Evolutionary conservation across 2,888 invertebrate species (phyloP), one percentile per base, ranked within the genome.

Genomic region (Drosophila melanosoma): DNA sequence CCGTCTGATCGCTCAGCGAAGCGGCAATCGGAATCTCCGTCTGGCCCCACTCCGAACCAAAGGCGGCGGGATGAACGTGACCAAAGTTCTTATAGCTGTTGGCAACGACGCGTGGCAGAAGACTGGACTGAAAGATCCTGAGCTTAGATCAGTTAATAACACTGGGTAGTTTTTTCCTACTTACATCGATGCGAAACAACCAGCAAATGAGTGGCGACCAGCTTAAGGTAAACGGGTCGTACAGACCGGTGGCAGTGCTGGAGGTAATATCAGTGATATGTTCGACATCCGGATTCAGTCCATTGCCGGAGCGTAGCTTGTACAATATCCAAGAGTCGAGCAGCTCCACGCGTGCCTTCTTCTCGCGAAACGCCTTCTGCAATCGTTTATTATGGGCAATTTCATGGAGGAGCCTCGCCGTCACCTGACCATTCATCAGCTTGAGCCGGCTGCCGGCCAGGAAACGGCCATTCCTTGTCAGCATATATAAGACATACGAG

Each of bases 251-350:
- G 2, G 97, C 96, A 40, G 98, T 97, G 1, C 98, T 98, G 82
- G 96, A 97, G 0, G 98, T 97, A n/a, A 96, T 95, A 91, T 99
- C 99, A 0, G 97, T 97, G 67, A 97, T 95, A 92, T 97, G 97
- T 40, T 92, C 91, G 3, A 91, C 84, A 62, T 82, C 69, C 5
- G 82, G 62, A 48, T 89, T 72, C 1, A 68, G 23, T 1, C 85
- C 82, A 54, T 89, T 87, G 10, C 93, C 93, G 11, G 91, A 91
- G 17, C 91, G 96, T 60, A 98, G 94, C 94, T 96, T 97, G 94
- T 98, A 96, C 62, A 99, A 91, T 57, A 99, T 94, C 98, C 98
- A 99, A 0, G 98, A 97, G 91, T 99, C 99, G 62, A 99, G 94
- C 1, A 98, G 97, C 8, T 98, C 97, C 93, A 97, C 97, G 92